Evolutionary conservation across 2,888 invertebrate species (phyloP), one percentile per base, ranked within the genome.

Genomic region (Melanostoma mellinum): DNA sequence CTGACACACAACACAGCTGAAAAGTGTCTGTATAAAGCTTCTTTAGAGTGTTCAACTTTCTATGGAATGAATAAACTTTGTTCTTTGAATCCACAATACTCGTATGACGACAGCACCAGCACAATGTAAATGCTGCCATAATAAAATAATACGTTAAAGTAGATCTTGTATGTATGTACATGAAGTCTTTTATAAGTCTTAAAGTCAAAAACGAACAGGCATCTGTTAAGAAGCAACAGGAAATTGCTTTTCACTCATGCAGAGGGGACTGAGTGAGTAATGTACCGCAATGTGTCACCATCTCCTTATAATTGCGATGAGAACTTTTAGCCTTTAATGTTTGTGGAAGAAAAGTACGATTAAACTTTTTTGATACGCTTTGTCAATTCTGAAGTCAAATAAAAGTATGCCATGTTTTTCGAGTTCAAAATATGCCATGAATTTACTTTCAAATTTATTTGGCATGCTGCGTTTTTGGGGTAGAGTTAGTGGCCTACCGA

Each of bases 161-260:
- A 9, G 30, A 38, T 36, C 36, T 9, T 35, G 20, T 9, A 58
- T 9, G 33, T 3, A 60, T 10, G 6, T 46, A 36, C n/a, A 30
- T 40, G 40, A 63, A 48, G 5, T 36, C 30, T 61, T 36, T 6
- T 9, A 10, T 9, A 5, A 8, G 3, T 36, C 9, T n/a, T 50
- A 48, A 48, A 63, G 38, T 63, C 63, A 63, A 63, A 63, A 50
- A 6, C n/a, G 30, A 63, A 53, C n/a, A 53, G 46, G 46, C 46
- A 48, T 63, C 30, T n/a, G 4, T 9, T 8, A 32, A 63, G 50
- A 63, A 63, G 38, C 48, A 50, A 63, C 63, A 63, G 63, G 63
- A 63, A 63, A 63, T 63, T 63, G 50, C 63, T 63, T 63, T 63
- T 50, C 38, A 50, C 38, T 63, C 63, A 63, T 50, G 50, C 63